phyloP scores from a whole-genome alignment of 2,113 vertebrate genomes.

The Myotis lucifugus region DNA sequence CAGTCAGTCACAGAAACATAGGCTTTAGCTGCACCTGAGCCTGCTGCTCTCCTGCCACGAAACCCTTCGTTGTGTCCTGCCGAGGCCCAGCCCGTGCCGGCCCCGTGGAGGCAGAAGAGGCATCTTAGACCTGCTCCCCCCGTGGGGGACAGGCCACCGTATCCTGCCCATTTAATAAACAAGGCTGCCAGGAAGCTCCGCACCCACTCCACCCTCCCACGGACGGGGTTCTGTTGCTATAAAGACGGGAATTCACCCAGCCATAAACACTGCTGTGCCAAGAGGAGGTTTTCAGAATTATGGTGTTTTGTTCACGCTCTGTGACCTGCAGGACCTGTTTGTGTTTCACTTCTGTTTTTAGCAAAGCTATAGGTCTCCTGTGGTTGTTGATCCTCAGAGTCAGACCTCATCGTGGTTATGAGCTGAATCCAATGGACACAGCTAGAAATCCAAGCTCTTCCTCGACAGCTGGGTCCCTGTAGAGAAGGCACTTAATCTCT shows the following conservation, averaged over 20 bases:
- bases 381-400: background rate
- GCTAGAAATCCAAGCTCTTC: background rate
- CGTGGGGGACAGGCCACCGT: accelerated
- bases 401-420: accelerated
- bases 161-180: background rate
- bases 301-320: background rate
- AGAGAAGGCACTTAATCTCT: background rate
- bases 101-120: background rate
- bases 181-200: background rate
- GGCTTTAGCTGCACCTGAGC: background rate
- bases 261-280: background rate
- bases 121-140: background rate
- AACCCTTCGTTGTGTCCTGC: background rate
- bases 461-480: background rate
- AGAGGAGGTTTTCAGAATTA: background rate
- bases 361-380: background rate
- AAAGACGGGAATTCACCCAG: background rate
- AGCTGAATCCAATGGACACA: background rate
- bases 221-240: background rate
- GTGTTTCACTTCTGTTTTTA: background rate
- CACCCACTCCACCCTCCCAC: accelerated
- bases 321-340: background rate
- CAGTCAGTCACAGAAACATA: background rate
- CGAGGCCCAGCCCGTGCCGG: background rate
- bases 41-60: background rate